Conservation (phyloP, 2,888 invertebrate genomes). For the Trichopria drosophilae region DNA sequence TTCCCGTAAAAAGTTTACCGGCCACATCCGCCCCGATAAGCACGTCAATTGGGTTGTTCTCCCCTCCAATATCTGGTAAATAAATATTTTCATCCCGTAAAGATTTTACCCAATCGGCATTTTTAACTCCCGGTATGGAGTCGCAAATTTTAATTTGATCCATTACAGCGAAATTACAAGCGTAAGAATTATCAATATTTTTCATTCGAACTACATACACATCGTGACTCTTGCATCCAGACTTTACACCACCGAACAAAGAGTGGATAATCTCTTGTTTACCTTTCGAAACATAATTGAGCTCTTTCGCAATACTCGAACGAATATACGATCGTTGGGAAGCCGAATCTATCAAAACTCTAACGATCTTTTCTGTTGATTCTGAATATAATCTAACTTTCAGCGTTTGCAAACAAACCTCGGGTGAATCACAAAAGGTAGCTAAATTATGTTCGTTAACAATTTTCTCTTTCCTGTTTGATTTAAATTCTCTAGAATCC, state of each 20-base stretch:
- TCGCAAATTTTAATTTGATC: conserved; percentile 28
- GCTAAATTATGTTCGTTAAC: conserved; percentile 1
- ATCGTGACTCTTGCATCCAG: conserved; percentile 11
- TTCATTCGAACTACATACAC: conserved; percentile 17
- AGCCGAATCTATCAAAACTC: conserved; percentile 34
- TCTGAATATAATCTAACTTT: conserved; percentile 17
- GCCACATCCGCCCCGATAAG: too few relatives aligned
- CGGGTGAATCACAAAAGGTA: not conserved
- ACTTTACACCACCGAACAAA: conserved; percentile 16
- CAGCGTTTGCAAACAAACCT: conserved; percentile 5
- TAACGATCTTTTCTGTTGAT: conserved; percentile 8
- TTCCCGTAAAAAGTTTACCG: too few relatives aligned
- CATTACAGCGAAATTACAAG: conserved; percentile 30
- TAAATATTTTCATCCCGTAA: too few relatives aligned
- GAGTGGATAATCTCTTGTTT: conserved; percentile 21
- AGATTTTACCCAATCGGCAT: too few relatives aligned
- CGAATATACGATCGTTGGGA: too few relatives aligned
- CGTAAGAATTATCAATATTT: conserved; percentile 21
- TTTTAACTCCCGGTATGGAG: too few relatives aligned
- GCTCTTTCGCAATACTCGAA: conserved; percentile 17
- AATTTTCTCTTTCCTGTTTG: not conserved
- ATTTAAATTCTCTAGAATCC: not conserved
- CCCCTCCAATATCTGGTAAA: too few relatives aligned
- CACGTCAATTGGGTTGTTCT: too few relatives aligned
- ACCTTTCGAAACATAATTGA: conserved; percentile 19